Evolutionary conservation across 2,888 invertebrate species (phyloP), one percentile per base, ranked within the genome.

Genomic region (Zaprionus obscuricornis): DNA sequence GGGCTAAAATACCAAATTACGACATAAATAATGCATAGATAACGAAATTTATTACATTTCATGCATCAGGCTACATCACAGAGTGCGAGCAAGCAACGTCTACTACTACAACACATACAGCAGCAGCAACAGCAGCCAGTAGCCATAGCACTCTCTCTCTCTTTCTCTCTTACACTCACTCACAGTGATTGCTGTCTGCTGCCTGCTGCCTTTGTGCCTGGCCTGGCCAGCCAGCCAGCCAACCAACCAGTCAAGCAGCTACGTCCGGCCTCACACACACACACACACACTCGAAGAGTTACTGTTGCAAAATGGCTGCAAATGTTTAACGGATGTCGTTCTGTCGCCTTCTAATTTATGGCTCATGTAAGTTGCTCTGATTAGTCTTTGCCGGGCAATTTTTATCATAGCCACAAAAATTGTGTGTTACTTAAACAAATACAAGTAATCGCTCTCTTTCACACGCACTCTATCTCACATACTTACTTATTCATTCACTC

Each of bases 11-110:
- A 85, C 81, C 81, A 82, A 82, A 82, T 82, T 82, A 82, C 81
- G 85, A 83, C 85, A 82, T 82, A 82, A 82, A 82, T 82, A 82
- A 82, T 82, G 81, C 81, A 85, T 82, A 82, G 81, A 82, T 82
- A 82, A 82, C 81, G 72, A 82, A 82, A 85, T 82, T 82, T 82
- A 82, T 82, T 82, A 82, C 81, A 79, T 82, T 82, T 82, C 81
- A 82, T 82, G 81, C 83, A 82, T 78, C 84, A 78, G 74, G 57
- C 66, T 37, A 29, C 55, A 33, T 51, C 27, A 36, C 36, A 29
- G 33, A 39, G 55, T 33, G n/a, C 52, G 18, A 58, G 14, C 40
- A 39, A 56, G 1, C 40, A 11, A 11, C 4, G n/a, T n/a, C n/a
- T n/a, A n/a, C n/a, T n/a, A n/a, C n/a, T n/a, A n/a, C n/a, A n/a